Evolutionary conservation across 2,888 invertebrate species (phyloP).

Genomic region (Harpalus rubripes): DNA sequence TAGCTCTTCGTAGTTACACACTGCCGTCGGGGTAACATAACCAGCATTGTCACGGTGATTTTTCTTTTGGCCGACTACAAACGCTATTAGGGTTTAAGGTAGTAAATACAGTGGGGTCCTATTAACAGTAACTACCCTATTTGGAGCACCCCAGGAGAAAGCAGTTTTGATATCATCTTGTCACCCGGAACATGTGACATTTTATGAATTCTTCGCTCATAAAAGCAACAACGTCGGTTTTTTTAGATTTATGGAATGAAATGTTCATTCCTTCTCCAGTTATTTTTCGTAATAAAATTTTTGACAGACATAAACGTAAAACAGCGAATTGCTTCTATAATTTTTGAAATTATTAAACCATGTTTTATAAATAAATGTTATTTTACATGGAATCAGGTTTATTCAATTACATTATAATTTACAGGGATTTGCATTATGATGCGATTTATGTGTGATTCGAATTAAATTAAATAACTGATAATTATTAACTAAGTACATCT

Average conservation of each 20-base stretch:
- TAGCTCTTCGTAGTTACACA: constrained; percentile 60
- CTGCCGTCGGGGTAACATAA: background rate
- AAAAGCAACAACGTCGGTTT: constrained; percentile 61
- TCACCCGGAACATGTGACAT: constrained; percentile 18
- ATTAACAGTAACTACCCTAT: constrained; percentile 67
- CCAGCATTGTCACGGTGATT: background rate
- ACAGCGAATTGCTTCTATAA: background rate
- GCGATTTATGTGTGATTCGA: background rate
- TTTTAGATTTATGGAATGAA: constrained; percentile 46
- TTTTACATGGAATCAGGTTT: background rate
- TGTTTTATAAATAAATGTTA: constrained; percentile 13
- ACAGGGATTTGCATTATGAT: background rate
- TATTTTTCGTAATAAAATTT: constrained; percentile 29
- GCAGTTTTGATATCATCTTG: constrained; percentile 58
- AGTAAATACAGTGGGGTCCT: constrained; percentile 73
- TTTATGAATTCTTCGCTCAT: constrained; percentile 58
- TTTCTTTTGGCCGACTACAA: constrained; percentile 41
- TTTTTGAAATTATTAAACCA: constrained; percentile 7
- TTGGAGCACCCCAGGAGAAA: constrained; percentile 63
- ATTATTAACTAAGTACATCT: background rate
- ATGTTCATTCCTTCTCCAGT: constrained; percentile 41
- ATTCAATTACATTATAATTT: background rate
- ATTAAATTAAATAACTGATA: background rate
- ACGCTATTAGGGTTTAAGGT: constrained; percentile 72
- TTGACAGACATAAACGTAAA: constrained; percentile 29